Evolutionary conservation across 2,113 vertebrate species (phyloP), one percentile per base, ranked within the genome.

Genomic region (Blennius ocellaris): DNA sequence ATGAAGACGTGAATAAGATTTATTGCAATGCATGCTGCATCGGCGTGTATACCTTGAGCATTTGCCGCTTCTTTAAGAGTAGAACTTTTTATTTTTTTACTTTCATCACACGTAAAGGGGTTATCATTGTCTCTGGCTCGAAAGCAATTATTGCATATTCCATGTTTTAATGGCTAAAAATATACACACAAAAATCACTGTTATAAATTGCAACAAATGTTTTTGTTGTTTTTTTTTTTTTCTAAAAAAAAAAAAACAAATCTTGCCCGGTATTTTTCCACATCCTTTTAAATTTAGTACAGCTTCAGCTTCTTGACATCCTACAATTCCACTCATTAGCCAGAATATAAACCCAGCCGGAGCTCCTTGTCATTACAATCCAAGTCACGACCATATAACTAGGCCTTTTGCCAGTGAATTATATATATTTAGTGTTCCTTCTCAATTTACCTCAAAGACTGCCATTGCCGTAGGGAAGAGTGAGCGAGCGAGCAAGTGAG

Each of bases 341-440:
- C 62, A 68, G 61, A 87, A 80, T 30, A 69, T n/a, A 50, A 69
- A 57, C 84, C 71, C 53, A 44, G 59, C 71, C 69, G 14, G 4
- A 1, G 79, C 71, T 83, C 54, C 52, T 74, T 70, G 55, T 67
- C 69, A 75, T 82, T 86, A 76, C 78, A 83, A 68, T 76, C 45
- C 2, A 82, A 92, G 87, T 90, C 88, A 89, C 84, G 80, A 90
- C 77, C 71, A 54, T 72, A 75, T 50, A 76, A 71, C 74, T 68
- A 21, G 79, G 87, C 86, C 66, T 37, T 58, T 52, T 79, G 83
- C 87, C 85, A 92, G 61, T 57, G 14, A 64, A 52, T 86, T 48
- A 68, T 38, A 16, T 21, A 53, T 53, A 11, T 66, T 55, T 62
- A 44, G 41, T 58, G 71, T 67, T 67, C 65, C 52, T 69, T 74